Percentiles rank a stretch among this genome's conserved stretches.
phyloP scores from a whole-genome alignment of 2,797 vertebrate genomes.

The Acanthurus lineatus region DNA sequence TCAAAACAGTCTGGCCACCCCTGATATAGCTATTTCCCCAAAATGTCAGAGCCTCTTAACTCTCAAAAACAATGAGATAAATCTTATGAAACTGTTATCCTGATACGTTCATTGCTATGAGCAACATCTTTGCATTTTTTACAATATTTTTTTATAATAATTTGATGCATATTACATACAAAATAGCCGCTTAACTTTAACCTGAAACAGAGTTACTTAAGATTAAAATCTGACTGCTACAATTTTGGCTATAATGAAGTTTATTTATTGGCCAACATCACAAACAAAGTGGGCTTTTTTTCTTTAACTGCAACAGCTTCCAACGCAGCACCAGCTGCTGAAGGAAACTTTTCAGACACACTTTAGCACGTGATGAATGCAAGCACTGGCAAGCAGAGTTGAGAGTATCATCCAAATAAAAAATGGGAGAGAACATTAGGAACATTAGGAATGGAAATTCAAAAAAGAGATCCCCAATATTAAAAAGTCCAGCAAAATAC shows the following conservation, averaged over 20 bases:
- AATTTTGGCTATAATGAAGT: neutral
- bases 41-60: too few relatives aligned
- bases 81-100: too few relatives aligned
- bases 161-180: too few relatives aligned
- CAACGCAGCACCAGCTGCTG: neutral
- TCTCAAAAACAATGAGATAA: too few relatives aligned
- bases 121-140: too few relatives aligned
- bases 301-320: neutral
- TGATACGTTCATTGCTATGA: too few relatives aligned
- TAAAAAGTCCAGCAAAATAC: constrained; percentile 8
- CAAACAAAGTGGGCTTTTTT: neutral
- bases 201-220: too few relatives aligned
- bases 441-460: constrained; percentile 5
- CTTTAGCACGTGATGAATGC: neutral
- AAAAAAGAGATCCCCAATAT: constrained; percentile 10
- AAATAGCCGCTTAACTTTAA: too few relatives aligned
- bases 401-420: neutral
- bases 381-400: neutral
- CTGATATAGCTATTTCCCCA: too few relatives aligned
- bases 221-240: too few relatives aligned
- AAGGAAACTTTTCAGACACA: neutral
- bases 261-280: neutral
- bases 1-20: too few relatives aligned
- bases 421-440: neutral
- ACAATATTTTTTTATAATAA: too few relatives aligned